Percentiles rank a stretch among this genome's conserved stretches.
phyloP scores from a whole-genome alignment of 92 coral and sea anemone species.

The Paragorgia papillata region DNA sequence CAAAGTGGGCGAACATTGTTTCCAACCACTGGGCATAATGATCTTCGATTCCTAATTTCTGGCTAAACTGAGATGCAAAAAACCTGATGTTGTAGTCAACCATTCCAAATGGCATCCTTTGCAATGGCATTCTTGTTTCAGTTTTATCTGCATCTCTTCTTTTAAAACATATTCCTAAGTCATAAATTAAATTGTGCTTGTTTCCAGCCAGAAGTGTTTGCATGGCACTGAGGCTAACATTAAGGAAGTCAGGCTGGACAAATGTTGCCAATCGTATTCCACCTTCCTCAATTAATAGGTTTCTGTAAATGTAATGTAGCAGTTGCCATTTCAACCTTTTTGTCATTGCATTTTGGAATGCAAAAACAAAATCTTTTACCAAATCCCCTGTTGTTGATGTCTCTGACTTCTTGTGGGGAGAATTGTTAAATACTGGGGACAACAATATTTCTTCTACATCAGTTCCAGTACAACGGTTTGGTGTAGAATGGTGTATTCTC shows the following conservation, averaged over 20 bases:
- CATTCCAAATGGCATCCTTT: slow-evolving; percentile 56
- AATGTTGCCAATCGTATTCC: slow-evolving; percentile 28
- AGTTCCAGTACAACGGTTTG: not conserved
- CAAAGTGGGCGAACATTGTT: slow-evolving; percentile 69
- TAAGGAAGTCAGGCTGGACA: slow-evolving; percentile 36
- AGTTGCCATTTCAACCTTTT: not conserved
- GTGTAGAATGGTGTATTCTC: too few species aligned
- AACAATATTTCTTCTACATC: slow-evolving; percentile 25
- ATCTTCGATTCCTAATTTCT: slow-evolving; percentile 55
- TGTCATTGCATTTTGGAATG: slow-evolving; percentile 13
- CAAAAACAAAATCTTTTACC: not conserved
- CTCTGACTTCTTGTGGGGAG: slow-evolving; percentile 19
- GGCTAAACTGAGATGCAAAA: slow-evolving; percentile 30
- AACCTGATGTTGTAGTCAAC: slow-evolving; percentile 57
- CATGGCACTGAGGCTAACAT: slow-evolving; percentile 32
- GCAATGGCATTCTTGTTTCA: slow-evolving; percentile 59
- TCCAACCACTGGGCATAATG: slow-evolving; percentile 60
- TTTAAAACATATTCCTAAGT: slow-evolving; percentile 40
- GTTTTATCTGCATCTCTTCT: not conserved
- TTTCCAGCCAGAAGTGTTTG: slow-evolving; percentile 15
- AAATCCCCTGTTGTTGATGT: slow-evolving; percentile 4
- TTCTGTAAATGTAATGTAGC: not conserved
- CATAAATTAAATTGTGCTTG: slow-evolving; percentile 39
- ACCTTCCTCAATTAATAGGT: slow-evolving; percentile 6
- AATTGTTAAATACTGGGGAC: slow-evolving; percentile 49